Conservation (phyloP, 2,888 invertebrate species). For the Mythimna ferrago region DNA sequence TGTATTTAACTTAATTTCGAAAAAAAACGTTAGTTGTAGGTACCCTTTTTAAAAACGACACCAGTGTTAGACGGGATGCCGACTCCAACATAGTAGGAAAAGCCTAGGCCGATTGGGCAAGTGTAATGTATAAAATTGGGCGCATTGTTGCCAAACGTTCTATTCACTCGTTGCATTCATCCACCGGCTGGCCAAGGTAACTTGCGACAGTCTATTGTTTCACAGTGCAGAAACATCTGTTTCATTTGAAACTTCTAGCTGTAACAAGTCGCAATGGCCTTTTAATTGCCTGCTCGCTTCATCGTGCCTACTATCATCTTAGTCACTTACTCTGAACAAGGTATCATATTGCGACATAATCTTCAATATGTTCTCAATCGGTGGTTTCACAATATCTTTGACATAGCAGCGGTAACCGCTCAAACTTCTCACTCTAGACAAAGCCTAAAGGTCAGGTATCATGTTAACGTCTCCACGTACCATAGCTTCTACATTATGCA, state of each 20-base stretch:
- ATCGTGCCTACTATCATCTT: not conserved
- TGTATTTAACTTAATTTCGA: too few relatives aligned
- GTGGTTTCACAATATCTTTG: not conserved
- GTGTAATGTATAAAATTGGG: too few relatives aligned
- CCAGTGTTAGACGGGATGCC: too few relatives aligned
- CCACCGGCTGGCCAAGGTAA: too few relatives aligned
- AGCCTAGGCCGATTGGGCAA: too few relatives aligned
- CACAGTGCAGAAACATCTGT: not conserved
- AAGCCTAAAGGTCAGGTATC: conserved; percentile 3
- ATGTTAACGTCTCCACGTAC: conserved; percentile 6
- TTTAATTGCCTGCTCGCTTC: too few relatives aligned
- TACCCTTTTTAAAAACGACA: too few relatives aligned
- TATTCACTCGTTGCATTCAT: not conserved
- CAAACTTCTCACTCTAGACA: not conserved
- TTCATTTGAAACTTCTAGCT: not conserved
- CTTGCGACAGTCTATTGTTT: not conserved
- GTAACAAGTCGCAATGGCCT: not conserved
- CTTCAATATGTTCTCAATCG: not conserved
- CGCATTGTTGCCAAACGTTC: not conserved
- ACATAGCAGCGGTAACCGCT: too few relatives aligned
- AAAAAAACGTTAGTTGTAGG: too few relatives aligned
- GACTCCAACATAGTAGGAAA: too few relatives aligned
- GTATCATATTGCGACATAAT: not conserved
- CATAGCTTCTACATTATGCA: conserved; percentile 46
- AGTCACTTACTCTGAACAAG: not conserved